Percentiles rank a stretch among this genome's conserved stretches.
phyloP scores from a whole-genome alignment of 2,797 vertebrate genomes.

The Arctocebus calabarensis region DNA sequence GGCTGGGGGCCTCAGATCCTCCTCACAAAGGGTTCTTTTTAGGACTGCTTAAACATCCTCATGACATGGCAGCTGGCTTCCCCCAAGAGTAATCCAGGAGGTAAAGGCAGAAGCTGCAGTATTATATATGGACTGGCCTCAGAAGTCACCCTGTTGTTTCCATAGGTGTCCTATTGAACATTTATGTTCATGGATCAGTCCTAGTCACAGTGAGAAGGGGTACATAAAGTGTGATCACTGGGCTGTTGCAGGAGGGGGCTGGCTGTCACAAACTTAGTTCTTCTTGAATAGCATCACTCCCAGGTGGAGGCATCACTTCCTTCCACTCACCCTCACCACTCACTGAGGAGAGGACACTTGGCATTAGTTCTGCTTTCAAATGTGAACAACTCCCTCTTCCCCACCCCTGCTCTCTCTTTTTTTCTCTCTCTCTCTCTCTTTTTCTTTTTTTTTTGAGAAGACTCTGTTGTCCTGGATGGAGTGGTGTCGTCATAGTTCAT shows the following conservation, averaged over 20 bases:
- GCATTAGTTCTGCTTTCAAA: neutral
- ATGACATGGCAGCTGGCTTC: neutral
- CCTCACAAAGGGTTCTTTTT: neutral
- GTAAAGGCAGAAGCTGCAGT: neutral
- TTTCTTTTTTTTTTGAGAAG: too few relatives aligned
- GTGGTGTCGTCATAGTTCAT: too few relatives aligned
- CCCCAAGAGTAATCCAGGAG: neutral
- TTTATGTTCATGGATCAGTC: neutral
- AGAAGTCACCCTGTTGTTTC: neutral
- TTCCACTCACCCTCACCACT: neutral
- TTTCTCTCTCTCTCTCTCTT: fast-evolving
- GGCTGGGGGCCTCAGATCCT: neutral
- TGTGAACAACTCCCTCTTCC: too few relatives aligned
- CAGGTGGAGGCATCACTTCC: neutral
- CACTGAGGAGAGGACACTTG: neutral
- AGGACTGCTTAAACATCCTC: neutral
- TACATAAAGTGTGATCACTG: neutral
- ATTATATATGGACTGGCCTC: neutral
- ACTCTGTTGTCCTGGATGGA: too few relatives aligned
- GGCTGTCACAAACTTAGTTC: neutral
- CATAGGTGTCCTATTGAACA: neutral
- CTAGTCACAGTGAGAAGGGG: neutral
- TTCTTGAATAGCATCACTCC: neutral
- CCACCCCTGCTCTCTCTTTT: too few relatives aligned
- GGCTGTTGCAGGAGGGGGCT: too few relatives aligned